phyloP scores from a whole-genome alignment of 2,113 vertebrate genomes.

The Cepphus grylle region DNA sequence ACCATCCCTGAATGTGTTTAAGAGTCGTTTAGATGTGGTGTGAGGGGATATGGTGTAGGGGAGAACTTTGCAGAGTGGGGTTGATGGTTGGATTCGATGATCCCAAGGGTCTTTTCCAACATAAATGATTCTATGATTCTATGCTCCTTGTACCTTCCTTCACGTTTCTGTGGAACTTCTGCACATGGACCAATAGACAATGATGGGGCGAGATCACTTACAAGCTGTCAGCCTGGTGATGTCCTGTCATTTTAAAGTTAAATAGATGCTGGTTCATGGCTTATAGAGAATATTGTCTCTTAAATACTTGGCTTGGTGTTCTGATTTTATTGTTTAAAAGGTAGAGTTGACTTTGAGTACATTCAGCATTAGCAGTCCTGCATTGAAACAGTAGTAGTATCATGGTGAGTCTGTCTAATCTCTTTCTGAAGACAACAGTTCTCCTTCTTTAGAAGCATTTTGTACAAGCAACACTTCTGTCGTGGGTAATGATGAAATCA shows the following conservation, averaged over 20 bases:
- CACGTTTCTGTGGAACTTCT: neutral
- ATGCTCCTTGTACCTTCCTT: neutral
- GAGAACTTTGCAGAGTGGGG: no score
- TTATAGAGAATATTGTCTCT: neutral
- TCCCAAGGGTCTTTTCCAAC: no score
- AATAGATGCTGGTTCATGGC: neutral
- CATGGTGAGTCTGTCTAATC: neutral
- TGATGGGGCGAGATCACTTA: neutral
- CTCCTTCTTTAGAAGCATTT: neutral
- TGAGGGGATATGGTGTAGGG: no score
- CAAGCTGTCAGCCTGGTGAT: neutral
- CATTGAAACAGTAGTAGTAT: neutral
- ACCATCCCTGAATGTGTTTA: no score
- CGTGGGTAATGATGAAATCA: neutral
- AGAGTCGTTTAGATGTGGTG: no score
- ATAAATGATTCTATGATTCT: no score
- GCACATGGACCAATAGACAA: neutral
- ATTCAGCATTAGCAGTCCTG: neutral
- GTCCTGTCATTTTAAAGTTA: neutral
- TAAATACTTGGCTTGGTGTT: neutral
- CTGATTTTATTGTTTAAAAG: neutral
- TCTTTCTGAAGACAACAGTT: neutral
- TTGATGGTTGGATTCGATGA: no score
- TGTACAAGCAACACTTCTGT: neutral
- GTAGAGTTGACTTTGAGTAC: neutral